Percentiles rank a stretch among this genome's conserved stretches.
Conservation (phyloP, 2,797 vertebrate genomes). For the Enoplosus armatus region DNA sequence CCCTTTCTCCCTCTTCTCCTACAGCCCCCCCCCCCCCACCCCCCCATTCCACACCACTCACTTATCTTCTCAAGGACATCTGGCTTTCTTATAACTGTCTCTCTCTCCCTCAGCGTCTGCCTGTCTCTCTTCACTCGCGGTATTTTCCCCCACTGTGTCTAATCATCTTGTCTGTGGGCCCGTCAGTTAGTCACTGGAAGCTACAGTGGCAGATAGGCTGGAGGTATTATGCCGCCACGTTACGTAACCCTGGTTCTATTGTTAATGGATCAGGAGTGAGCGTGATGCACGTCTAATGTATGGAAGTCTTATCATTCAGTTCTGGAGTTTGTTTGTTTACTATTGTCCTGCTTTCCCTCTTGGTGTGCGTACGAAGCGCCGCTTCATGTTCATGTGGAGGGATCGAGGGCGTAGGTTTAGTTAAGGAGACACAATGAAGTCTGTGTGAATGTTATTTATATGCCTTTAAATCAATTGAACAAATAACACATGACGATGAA, state of each 20-base stretch:
- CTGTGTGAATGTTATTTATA: neutral
- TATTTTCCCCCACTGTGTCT: conserved; percentile 49
- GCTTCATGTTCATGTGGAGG: neutral
- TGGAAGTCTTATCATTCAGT: neutral
- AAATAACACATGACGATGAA: neutral
- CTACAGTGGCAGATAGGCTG: conserved; percentile 34
- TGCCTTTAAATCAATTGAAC: neutral
- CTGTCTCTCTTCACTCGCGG: conserved; percentile 36
- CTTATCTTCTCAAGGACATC: conserved; percentile 80
- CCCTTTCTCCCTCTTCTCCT: conserved; percentile 22
- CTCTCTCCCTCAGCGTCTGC: conserved; percentile 32
- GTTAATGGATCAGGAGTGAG: conserved; percentile 30
- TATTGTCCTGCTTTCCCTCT: neutral
- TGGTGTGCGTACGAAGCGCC: neutral
- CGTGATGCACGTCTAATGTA: conserved; percentile 2
- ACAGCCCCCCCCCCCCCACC: conserved; percentile 12
- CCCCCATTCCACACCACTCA: conserved; percentile 43
- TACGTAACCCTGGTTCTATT: conserved; percentile 43
- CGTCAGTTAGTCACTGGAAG: conserved; percentile 48
- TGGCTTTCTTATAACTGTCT: conserved; percentile 51
- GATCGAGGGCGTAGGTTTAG: neutral
- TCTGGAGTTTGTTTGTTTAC: conserved; percentile 5
- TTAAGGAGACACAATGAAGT: neutral
- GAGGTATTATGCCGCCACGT: conserved; percentile 45
- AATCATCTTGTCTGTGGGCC: conserved; percentile 63